Conservation (phyloP, 2,113 vertebrate species). For the Irena cyanogastra region DNA sequence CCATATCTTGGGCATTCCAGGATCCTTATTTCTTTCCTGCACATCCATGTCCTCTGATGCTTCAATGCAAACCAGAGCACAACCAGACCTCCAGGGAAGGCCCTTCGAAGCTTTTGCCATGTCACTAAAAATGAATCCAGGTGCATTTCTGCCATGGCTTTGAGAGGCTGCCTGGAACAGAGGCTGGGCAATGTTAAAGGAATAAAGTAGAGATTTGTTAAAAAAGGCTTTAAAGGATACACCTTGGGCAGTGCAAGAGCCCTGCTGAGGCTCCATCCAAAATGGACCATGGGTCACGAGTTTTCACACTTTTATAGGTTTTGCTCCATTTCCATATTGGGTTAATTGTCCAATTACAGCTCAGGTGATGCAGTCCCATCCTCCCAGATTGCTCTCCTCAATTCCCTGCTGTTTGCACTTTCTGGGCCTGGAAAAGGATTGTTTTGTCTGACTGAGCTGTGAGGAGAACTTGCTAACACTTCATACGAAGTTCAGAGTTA, state of each 20-base stretch:
- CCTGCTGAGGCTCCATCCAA: background rate
- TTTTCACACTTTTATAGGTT: background rate
- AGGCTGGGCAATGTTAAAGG: background rate
- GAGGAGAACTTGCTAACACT: background rate
- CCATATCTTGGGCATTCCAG: background rate
- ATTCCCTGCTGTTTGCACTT: accelerated
- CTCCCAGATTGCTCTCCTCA: background rate
- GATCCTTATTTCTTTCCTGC: background rate
- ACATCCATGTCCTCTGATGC: background rate
- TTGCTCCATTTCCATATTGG: background rate
- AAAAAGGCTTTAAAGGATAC: background rate
- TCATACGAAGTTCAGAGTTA: background rate
- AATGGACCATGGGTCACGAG: accelerated
- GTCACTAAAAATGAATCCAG: background rate
- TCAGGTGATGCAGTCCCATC: background rate
- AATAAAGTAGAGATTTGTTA: background rate
- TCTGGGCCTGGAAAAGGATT: background rate
- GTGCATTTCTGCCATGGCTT: background rate
- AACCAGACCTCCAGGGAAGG: background rate
- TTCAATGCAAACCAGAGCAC: background rate
- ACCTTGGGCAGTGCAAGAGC: background rate
- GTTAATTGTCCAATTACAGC: background rate
- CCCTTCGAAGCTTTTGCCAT: background rate
- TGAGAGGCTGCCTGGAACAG: background rate
- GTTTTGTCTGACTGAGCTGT: background rate